phyloP scores from a whole-genome alignment of 2,113 vertebrate genomes.

The Eolophus roseicapilla region DNA sequence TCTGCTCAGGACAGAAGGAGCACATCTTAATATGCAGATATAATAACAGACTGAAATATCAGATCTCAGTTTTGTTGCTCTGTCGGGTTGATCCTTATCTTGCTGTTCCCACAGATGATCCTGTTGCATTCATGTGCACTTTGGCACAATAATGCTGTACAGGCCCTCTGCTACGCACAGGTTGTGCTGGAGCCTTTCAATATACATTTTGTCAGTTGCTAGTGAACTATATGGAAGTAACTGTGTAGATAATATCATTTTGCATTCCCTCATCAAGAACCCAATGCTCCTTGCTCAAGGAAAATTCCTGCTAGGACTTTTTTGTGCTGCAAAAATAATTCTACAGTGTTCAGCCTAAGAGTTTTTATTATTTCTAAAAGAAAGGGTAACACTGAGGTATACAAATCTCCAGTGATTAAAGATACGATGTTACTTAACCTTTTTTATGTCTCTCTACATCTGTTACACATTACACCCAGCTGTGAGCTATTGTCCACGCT shows the following conservation, averaged over 20 bases:
- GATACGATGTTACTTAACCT: not conserved
- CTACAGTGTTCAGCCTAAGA: not conserved
- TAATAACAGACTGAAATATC: not conserved
- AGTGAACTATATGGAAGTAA: not conserved
- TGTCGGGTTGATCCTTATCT: not conserved
- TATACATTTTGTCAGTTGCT: not conserved
- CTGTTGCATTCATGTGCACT: not conserved
- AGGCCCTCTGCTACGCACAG: not conserved
- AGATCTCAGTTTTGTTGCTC: not conserved
- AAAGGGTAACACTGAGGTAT: not conserved
- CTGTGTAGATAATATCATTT: not conserved
- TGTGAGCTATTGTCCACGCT: not conserved
- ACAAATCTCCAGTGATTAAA: not conserved
- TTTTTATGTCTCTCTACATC: not conserved
- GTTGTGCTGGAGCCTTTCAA: not conserved
- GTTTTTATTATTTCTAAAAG: not conserved
- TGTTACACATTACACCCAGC: not conserved
- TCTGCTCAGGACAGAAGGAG: not conserved
- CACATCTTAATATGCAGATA: not conserved
- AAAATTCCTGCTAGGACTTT: not conserved
- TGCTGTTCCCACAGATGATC: not conserved
- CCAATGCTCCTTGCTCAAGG: not conserved
- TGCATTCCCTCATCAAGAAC: not conserved
- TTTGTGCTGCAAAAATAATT: not conserved
- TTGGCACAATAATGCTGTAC: not conserved